A percentile compares a stretch with the other conserved stretches of the same genome.
phyloP scores from a whole-genome alignment of 2,888 invertebrate genomes.

The Eulithis testata region DNA sequence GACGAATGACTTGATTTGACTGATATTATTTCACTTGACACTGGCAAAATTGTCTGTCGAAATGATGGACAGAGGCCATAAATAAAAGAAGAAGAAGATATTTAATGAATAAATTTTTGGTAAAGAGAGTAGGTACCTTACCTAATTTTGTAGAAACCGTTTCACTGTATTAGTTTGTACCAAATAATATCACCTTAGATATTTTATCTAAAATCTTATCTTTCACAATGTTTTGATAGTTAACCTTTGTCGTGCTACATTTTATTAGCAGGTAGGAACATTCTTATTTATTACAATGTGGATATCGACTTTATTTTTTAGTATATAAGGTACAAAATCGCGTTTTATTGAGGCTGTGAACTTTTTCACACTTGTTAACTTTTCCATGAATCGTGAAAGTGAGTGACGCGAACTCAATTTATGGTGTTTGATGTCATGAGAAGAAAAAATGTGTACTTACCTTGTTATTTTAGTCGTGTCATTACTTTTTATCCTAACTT shows the following conservation, averaged over 20 bases:
- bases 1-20: too few relatives aligned
- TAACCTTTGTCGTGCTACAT: slow-evolving; percentile 16
- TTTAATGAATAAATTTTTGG: too few relatives aligned
- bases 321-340: slow-evolving; percentile 8
- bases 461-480: slow-evolving; percentile 13
- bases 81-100: too few relatives aligned
- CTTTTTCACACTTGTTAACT: slow-evolving; percentile 38
- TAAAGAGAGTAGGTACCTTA: too few relatives aligned
- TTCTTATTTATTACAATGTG: slow-evolving; percentile 5
- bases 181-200: too few relatives aligned
- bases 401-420: slow-evolving; percentile 31
- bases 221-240: not conserved
- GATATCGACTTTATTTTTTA: slow-evolving; percentile 5
- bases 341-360: slow-evolving; percentile 27
- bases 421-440: slow-evolving; percentile 30
- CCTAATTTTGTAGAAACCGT: too few relatives aligned
- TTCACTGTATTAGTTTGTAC: too few relatives aligned
- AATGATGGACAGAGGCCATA: too few relatives aligned
- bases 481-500: not conserved
- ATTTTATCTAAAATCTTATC: too few relatives aligned
- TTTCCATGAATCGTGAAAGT: slow-evolving; percentile 35
- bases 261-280: slow-evolving; percentile 7
- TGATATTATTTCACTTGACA: too few relatives aligned
- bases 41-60: too few relatives aligned
- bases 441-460: slow-evolving; percentile 9